Percentiles rank a stretch among this genome's conserved stretches.
These are phyloP conservation scores for Mastomys natalensis DNA, from an alignment of 2,113 vertebrate genomes.

Conservation along the genomic window DNA sequence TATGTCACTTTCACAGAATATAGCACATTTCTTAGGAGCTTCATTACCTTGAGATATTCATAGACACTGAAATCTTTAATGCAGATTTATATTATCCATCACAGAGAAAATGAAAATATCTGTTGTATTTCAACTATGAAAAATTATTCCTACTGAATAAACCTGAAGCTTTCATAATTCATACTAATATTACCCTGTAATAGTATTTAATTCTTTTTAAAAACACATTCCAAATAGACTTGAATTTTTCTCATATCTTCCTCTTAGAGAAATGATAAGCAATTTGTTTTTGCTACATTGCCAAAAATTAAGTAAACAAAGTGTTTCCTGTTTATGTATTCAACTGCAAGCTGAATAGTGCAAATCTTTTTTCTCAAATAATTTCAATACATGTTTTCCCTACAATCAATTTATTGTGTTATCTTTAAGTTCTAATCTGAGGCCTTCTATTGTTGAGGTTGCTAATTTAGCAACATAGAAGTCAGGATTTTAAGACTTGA, in stretches of 20 bases:
- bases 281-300: background rate
- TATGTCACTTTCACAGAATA: background rate
- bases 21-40: background rate
- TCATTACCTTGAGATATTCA: background rate
- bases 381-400: background rate
- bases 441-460: background rate
- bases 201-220: background rate
- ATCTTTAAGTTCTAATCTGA: background rate
- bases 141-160: background rate
- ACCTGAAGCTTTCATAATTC: background rate
- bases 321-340: background rate
- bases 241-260: constrained; percentile 42
- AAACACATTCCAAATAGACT: background rate
- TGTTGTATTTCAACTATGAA: background rate
- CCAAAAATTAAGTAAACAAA: background rate
- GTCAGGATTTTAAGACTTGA: background rate
- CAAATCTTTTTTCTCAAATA: background rate
- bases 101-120: background rate
- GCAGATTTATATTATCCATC: background rate
- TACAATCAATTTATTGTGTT: background rate
- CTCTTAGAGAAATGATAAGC: background rate
- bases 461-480: background rate
- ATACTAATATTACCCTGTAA: background rate
- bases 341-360: constrained; percentile 2
- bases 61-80: background rate